Conservation (phyloP, 2,888 invertebrate genomes). For the Leptarthrus brevirostris region DNA sequence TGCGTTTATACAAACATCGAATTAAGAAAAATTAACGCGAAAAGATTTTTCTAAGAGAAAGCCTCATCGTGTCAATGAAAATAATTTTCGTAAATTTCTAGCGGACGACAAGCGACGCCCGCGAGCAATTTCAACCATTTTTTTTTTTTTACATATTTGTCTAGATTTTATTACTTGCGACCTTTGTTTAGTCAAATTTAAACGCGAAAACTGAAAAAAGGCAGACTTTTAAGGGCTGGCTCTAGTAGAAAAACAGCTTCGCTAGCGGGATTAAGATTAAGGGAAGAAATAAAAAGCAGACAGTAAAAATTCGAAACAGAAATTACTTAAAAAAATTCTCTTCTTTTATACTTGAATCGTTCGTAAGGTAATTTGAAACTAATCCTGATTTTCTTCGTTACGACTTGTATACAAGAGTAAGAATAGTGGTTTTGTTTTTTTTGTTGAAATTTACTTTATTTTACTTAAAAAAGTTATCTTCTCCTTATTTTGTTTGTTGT, state of each 20-base stretch:
- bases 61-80: conserved; percentile 35
- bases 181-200: background rate
- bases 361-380: background rate
- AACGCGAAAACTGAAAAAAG: no score
- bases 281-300: no score
- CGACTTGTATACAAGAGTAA: conserved; percentile 47
- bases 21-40: conserved; percentile 6
- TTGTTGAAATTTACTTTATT: conserved; percentile 38
- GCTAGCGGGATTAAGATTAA: no score
- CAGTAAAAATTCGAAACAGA: no score
- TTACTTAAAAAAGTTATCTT: conserved; percentile 43
- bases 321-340: no score
- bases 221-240: no score
- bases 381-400: conserved; percentile 19
- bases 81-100: background rate
- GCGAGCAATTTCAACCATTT: background rate
- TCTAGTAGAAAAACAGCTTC: no score
- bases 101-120: background rate
- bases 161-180: conserved; percentile 13
- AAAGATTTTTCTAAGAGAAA: conserved; percentile 4
- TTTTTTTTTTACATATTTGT: conserved; percentile 14
- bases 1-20: no score
- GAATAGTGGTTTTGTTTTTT: conserved; percentile 45
- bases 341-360: conserved; percentile 3
- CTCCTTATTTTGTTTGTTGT: conserved; percentile 23